A percentile compares a stretch with the other conserved stretches of the same genome.
phyloP scores from a whole-genome alignment of 2,113 vertebrate species.

The Argyrosomus japonicus region DNA sequence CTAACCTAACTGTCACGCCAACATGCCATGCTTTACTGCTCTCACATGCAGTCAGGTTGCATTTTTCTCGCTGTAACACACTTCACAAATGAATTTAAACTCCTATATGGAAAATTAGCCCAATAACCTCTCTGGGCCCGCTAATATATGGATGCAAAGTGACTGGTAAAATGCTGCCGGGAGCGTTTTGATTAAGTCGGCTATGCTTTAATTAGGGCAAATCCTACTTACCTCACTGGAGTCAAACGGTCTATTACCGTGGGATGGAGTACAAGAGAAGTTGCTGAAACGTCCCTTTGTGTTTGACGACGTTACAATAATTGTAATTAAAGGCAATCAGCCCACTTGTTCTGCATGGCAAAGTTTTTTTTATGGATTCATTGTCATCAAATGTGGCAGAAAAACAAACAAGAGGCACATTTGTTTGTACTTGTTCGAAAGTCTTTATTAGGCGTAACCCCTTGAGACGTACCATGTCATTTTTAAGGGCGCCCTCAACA shows the following conservation, averaged over 20 bases:
- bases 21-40: neutral
- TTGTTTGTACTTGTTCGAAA: neutral
- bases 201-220: conserved; percentile 66
- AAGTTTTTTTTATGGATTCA: conserved; percentile 7
- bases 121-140: conserved; percentile 42
- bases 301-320: conserved; percentile 47
- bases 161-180: conserved; percentile 58
- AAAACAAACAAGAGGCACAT: conserved; percentile 15
- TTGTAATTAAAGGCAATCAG: conserved; percentile 22
- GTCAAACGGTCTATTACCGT: conserved; percentile 49
- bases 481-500: too few relatives aligned
- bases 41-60: conserved; percentile 6
- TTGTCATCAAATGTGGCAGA: conserved; percentile 10
- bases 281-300: conserved; percentile 37
- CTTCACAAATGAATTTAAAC: conserved; percentile 15
- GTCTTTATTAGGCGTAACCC: too few relatives aligned
- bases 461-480: too few relatives aligned
- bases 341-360: conserved; percentile 11
- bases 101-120: conserved; percentile 46
- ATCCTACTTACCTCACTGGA: conserved; percentile 61
- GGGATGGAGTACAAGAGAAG: conserved; percentile 27
- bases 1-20: neutral
- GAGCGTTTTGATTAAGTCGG: conserved; percentile 56
- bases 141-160: conserved; percentile 56
- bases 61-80: neutral